A percentile compares a stretch with the other conserved stretches of the same genome.
Evolutionary conservation across 2,888 invertebrate genomes (phyloP).

Genomic region (Cerastoderma edule): DNA sequence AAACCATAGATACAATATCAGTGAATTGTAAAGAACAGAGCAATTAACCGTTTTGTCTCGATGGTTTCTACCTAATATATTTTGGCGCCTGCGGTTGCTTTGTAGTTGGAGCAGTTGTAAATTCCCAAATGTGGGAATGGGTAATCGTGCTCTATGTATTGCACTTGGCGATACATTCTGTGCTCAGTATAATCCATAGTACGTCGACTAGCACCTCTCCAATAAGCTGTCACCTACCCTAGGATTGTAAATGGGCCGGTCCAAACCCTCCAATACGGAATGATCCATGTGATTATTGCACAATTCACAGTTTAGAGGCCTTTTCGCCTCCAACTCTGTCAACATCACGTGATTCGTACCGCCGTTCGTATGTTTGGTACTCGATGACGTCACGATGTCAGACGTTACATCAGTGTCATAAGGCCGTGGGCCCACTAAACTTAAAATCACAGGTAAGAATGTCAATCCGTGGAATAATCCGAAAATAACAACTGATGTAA

Average conservation of each 20-base stretch:
- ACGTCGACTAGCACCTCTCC: constrained; percentile 12
- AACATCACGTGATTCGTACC: constrained; percentile 17
- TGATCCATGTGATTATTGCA: constrained; percentile 31
- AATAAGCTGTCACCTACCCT: constrained; percentile 41
- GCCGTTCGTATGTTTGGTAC: too few relatives aligned
- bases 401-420: constrained; percentile 46
- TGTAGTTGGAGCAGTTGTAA: too few relatives aligned
- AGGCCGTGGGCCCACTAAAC: constrained; percentile 88
- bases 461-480: constrained; percentile 91
- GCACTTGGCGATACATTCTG: too few relatives aligned
- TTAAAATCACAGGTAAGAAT: constrained; percentile 90
- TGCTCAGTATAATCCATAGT: too few relatives aligned
- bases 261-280: constrained; percentile 18
- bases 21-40: too few relatives aligned
- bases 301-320: constrained; percentile 27
- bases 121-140: too few relatives aligned
- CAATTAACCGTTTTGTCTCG: too few relatives aligned
- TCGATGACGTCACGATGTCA: neutral
- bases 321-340: constrained; percentile 33
- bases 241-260: constrained; percentile 26
- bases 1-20: too few relatives aligned
- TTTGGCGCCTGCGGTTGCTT: too few relatives aligned
- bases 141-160: too few relatives aligned
- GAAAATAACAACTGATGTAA: constrained; percentile 90
- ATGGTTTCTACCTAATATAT: too few relatives aligned